phyloP scores from a whole-genome alignment of 2,113 vertebrate species.

The Anguilla japonica region DNA sequence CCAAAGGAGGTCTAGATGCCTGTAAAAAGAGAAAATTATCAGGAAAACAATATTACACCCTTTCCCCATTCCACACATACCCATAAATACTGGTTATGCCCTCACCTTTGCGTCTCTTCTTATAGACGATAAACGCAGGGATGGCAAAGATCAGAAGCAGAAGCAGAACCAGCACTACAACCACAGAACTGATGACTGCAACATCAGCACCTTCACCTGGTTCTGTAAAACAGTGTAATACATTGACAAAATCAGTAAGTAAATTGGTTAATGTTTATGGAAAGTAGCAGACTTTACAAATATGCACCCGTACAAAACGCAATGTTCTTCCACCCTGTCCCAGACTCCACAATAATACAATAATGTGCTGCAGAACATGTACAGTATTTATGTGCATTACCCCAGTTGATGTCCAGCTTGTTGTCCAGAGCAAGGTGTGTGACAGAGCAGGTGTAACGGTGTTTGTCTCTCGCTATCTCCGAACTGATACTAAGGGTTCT shows the following conservation, averaged over 20 bases:
- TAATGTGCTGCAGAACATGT: neutral
- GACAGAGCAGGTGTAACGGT: conserved; percentile 34
- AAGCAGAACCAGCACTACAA: neutral
- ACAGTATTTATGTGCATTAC: neutral
- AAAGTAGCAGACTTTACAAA: too few species aligned
- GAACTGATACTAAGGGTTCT: conserved; percentile 21
- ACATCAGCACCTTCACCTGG: neutral
- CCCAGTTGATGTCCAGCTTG: conserved; percentile 19
- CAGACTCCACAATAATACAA: neutral
- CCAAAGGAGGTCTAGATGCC: neutral
- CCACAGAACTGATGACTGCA: neutral
- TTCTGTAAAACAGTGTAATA: neutral
- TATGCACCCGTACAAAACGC: neutral
- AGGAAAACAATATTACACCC: neutral
- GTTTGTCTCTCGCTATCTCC: conserved; percentile 14
- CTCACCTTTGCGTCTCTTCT: neutral
- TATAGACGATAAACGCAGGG: neutral
- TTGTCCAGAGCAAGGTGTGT: conserved; percentile 37
- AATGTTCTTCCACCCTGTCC: neutral
- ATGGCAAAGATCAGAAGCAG: neutral
- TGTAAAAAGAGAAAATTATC: neutral
- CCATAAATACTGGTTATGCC: neutral
- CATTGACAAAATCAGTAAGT: neutral
- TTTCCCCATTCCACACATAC: neutral
- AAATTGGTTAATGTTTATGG: neutral